Percentiles rank a stretch among this genome's conserved stretches.
Evolutionary conservation across 2,113 vertebrate genomes (phyloP).

Genomic region (Procapra przewalskii): DNA sequence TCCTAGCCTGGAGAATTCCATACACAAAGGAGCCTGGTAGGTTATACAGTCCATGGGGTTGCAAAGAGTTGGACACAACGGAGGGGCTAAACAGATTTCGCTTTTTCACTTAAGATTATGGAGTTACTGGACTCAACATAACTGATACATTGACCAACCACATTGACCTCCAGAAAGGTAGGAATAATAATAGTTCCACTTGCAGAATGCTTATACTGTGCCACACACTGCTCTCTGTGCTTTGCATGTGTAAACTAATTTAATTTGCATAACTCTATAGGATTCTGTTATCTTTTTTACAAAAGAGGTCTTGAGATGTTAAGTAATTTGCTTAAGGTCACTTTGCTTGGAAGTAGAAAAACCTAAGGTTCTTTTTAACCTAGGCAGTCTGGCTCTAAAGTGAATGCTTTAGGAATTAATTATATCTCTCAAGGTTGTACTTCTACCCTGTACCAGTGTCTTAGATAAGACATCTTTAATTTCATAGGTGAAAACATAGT

Average conservation of each 20-base stretch:
- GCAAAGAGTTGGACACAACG: not conserved
- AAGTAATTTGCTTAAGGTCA: constrained; percentile 9
- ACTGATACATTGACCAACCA: not conserved
- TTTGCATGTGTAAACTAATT: constrained; percentile 28
- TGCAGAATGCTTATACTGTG: not conserved
- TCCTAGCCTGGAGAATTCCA: not conserved
- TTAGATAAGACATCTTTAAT: not conserved
- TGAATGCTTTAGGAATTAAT: constrained; percentile 21
- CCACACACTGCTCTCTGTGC: not conserved
- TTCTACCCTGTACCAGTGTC: not conserved
- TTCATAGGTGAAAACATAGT: constrained; percentile 10
- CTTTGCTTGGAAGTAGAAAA: constrained; percentile 6
- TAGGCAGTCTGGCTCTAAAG: not conserved
- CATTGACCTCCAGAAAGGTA: not conserved
- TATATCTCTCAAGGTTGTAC: not conserved
- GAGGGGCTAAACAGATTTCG: not conserved
- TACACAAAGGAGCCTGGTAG: not conserved
- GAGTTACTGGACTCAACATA: not conserved
- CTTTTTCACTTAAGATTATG: not conserved
- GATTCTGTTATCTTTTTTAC: not conserved
- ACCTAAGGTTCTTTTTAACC: not conserved
- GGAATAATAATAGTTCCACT: not conserved
- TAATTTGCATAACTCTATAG: not conserved
- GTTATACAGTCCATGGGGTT: not conserved
- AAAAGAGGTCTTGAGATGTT: not conserved